Evolutionary conservation across 1,140 invertebrate species (phyloP), one percentile per base, ranked within the genome.

Genomic region (Sesamia nonagrioides): DNA sequence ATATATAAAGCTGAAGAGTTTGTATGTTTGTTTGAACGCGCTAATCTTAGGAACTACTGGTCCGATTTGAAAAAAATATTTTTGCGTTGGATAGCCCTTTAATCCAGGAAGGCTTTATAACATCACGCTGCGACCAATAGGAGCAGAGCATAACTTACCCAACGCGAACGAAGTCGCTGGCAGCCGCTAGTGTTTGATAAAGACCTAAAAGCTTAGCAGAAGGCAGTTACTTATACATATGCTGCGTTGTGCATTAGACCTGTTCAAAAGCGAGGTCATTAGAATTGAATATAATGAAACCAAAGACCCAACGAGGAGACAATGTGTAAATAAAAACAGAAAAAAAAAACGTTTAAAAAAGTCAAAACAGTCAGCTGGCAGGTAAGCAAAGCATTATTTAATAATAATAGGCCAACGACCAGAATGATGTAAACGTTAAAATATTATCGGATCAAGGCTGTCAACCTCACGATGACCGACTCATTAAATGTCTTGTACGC

Each of bases 381-480:
- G 72, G 56, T 48, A 50, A 63, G 50, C 72, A 11, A 45, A 3
- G 42, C 63, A 75, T 63, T 63, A 60, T 45, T 74, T 27, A 33
- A 75, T 63, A 33, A 75, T 63, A 63, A 63, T 69, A 66, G 66
- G 42, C 66, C 45, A 69, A 69, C 42, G 42, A 35, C 73, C 40
- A 60, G 52, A 58, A 52, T 75, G 42, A 75, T 75, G 73, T 75
- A 63, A 75, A 63, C 40, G 58, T 58, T 75, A 27, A 75, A 75
- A 50, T 58, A 33, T 48, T 52, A 73, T 63, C 42, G 27, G 58
- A 58, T 61, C 56, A 75, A 75, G 73, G 73, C 58, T 58, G 33
- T 27, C 40, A 81, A 86, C 86, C 85, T 85, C 69, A 13, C 76
- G 71, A 56, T 82, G 81, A 88, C 79, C 69, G 82, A 71, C 66